phyloP scores from a whole-genome alignment of 2,797 vertebrate genomes.

The Champsocephalus gunnari region DNA sequence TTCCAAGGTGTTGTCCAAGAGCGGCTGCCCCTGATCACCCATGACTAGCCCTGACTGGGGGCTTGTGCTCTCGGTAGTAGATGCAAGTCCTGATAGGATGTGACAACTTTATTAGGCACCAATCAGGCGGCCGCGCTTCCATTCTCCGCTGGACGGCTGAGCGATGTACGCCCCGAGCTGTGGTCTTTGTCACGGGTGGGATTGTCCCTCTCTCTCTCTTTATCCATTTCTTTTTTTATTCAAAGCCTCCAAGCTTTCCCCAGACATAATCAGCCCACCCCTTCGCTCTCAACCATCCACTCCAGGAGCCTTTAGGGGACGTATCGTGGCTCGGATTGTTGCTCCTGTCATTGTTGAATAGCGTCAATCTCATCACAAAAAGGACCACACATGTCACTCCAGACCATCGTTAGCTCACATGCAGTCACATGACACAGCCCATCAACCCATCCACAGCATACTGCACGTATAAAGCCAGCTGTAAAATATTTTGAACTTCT shows the following conservation, averaged over 20 bases:
- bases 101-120: slow-evolving; percentile 86
- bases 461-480: not conserved
- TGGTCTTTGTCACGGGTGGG: slow-evolving; percentile 52
- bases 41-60: slow-evolving; percentile 65
- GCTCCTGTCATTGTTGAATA: slow-evolving; percentile 34
- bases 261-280: slow-evolving; percentile 34
- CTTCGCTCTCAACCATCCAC: slow-evolving; percentile 14
- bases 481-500: slow-evolving; percentile 18
- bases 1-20: slow-evolving; percentile 67
- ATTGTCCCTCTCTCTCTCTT: slow-evolving; percentile 46
- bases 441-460: slow-evolving; percentile 8
- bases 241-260: slow-evolving; percentile 44
- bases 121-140: slow-evolving; percentile 72
- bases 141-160: slow-evolving; percentile 68
- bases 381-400: slow-evolving; percentile 17
- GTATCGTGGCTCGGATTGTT: slow-evolving; percentile 12
- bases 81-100: slow-evolving; percentile 82
- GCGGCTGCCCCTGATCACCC: slow-evolving; percentile 65
- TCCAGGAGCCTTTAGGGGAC: slow-evolving; percentile 47
- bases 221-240: slow-evolving; percentile 60
- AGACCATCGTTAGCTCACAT: slow-evolving; percentile 35
- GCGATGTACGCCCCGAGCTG: slow-evolving; percentile 62
- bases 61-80: slow-evolving; percentile 68
- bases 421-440: slow-evolving; percentile 18
- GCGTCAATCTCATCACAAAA: slow-evolving; percentile 19